phyloP scores from a whole-genome alignment of 2,113 vertebrate genomes.

The Onychostoma macrolepis region DNA sequence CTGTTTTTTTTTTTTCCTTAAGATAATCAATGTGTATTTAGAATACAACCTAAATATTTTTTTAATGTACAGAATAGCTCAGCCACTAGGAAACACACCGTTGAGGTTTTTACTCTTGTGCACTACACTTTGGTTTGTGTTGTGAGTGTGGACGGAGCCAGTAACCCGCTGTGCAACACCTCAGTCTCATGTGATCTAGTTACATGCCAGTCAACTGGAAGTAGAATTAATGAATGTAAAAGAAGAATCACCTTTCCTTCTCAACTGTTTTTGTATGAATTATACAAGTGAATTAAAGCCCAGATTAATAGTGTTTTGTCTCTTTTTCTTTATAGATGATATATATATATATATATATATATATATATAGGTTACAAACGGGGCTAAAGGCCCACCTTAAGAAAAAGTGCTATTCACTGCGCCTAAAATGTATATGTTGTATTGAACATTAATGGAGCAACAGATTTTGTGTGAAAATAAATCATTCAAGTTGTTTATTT shows the following conservation, averaged over 20 bases:
- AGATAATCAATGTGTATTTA: slow-evolving; percentile 47
- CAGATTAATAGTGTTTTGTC: slow-evolving; percentile 45
- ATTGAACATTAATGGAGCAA: too few relatives aligned
- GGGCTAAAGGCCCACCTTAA: too few relatives aligned
- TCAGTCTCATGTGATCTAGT: slow-evolving; percentile 48
- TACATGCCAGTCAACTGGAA: slow-evolving; percentile 60
- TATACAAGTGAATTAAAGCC: slow-evolving; percentile 60
- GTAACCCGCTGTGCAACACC: slow-evolving; percentile 14
- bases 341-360: too few relatives aligned
- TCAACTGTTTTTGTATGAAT: slow-evolving; percentile 57
- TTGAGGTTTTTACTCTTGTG: slow-evolving; percentile 24
- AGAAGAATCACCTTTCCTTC: slow-evolving; percentile 51
- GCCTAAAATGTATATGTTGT: too few relatives aligned
- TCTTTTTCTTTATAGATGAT: background rate
- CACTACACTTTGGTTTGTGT: slow-evolving; percentile 37
- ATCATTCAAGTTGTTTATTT: too few relatives aligned
- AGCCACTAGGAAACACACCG: slow-evolving; percentile 19
- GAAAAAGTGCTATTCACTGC: too few relatives aligned
- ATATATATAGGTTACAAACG: too few relatives aligned
- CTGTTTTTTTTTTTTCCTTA: background rate
- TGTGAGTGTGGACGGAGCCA: background rate
- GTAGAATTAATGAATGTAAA: slow-evolving; percentile 68
- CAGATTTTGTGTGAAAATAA: too few relatives aligned
- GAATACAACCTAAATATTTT: slow-evolving; percentile 34
- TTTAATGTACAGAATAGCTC: slow-evolving; percentile 48